These are phyloP conservation scores for Troglohyphantes excavatus DNA, from an alignment of 2,888 invertebrate species.

Conservation along the genomic window DNA sequence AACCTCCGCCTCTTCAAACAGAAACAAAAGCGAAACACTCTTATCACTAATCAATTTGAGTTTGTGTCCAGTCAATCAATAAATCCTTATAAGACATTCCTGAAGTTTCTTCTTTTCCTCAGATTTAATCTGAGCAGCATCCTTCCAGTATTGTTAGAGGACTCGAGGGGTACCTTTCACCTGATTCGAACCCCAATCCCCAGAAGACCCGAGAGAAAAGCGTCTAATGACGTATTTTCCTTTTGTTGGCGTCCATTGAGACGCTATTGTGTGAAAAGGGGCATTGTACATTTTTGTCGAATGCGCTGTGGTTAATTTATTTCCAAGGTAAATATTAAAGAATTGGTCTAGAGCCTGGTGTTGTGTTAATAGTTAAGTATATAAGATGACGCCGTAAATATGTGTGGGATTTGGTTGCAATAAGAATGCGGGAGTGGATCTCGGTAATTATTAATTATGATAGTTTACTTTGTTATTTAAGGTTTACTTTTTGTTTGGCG, in stretches of 20 bases:
- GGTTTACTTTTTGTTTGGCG: no score
- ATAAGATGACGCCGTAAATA: no score
- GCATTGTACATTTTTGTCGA: constrained; percentile 24
- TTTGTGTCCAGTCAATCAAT: constrained; percentile 20
- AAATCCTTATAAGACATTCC: constrained; percentile 13
- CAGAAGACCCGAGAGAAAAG: constrained; percentile 14
- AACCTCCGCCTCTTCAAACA: constrained; percentile 84
- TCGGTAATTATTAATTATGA: no score
- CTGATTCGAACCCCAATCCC: constrained; percentile 3
- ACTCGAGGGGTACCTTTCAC: background rate
- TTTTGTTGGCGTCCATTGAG: background rate
- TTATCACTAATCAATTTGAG: background rate
- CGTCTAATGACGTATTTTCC: constrained; percentile 14
- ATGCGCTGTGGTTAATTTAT: background rate
- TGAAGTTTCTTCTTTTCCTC: background rate
- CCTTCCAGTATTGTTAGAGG: background rate
- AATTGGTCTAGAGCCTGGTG: no score
- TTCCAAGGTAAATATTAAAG: no score
- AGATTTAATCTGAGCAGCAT: constrained; percentile 24
- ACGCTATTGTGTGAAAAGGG: constrained; percentile 16
- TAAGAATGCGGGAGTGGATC: no score
- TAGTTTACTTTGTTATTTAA: no score
- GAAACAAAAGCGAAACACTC: constrained; percentile 15
- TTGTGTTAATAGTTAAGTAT: no score
- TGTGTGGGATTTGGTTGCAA: no score